Evolutionary conservation across 35 echinoderm and acorn worm genomes (phyloP), one percentile per base, ranked within the genome.

Genomic region (Lytechinus pictus): DNA sequence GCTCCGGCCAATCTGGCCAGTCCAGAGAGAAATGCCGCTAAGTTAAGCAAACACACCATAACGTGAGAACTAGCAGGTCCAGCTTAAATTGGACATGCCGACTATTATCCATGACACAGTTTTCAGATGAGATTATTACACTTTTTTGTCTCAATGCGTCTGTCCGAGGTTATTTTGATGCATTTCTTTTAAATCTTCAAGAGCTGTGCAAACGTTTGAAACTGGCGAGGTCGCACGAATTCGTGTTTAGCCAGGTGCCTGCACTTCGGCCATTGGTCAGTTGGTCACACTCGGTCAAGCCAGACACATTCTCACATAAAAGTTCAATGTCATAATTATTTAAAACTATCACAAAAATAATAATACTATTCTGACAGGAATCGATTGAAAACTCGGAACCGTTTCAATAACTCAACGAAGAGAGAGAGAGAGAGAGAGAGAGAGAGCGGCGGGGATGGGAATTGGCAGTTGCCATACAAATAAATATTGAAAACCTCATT

Each of bases 61-160:
- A 79, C 66, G 66, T 24, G 66, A 79, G 21, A 79, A 19, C 66
- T 14, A 24, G 19, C 66, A 79, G 66, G 66, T 79, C n/a, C 66
- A 24, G 66, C 66, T 79, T 79, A 79, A 79, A 79, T 24, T 79
- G 66, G 66, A 79, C 66, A 79, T 79, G 66, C 66, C 66, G 19
- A 24, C 66, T n/a, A 79, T 79, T 79, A 79, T 79, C 66, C 66
- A 79, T 79, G 66, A 79, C 66, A 79, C 66, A 79, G 66, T 79
- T 79, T 79, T 79, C 66, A 79, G 66, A 79, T 79, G 66, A 79
- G 66, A 79, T 79, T 79, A 79, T 79, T 79, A 79, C 66, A 79
- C 66, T 79, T 79, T 60, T 79, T 79, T 79, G 66, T 79, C 66
- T 79, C 66, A 79, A n/a, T 79, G 66, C 16, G 14, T 79, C 13